Conservation (phyloP, 53 echinoderm and acorn worm genomes). For the Henricia sp. region DNA sequence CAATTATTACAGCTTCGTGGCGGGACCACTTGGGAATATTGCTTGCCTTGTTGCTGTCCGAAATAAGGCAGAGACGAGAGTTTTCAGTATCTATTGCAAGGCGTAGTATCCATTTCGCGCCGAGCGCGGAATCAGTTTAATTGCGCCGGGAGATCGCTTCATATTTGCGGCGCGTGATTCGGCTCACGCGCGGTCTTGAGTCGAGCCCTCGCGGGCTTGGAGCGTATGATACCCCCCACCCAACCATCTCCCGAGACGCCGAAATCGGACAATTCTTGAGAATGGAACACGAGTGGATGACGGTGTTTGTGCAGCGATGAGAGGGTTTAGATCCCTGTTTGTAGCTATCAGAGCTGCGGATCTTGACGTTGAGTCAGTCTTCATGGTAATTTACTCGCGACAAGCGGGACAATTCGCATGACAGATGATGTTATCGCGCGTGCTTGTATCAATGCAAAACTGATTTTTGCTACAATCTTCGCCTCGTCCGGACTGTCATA, state of each 20-base stretch:
- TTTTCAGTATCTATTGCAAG: conserved; percentile 59
- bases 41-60: conserved; percentile 45
- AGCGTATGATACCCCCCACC: conserved; percentile 49
- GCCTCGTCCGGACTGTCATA: conserved; percentile 22
- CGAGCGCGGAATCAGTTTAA: conserved; percentile 58
- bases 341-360: conserved; percentile 38
- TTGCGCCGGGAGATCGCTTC: conserved; percentile 52
- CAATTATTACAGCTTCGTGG: conserved; percentile 72
- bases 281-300: conserved; percentile 55
- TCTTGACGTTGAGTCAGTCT: conserved; percentile 22
- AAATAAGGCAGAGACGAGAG: conserved; percentile 45
- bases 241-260: conserved; percentile 26
- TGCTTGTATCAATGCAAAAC: conserved; percentile 43
- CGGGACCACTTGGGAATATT: conserved; percentile 56
- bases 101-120: conserved; percentile 50
- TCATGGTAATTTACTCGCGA: conserved; percentile 11
- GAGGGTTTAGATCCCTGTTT: conserved; percentile 40
- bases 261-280: conserved; percentile 51
- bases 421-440: conserved; percentile 13
- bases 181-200: conserved; percentile 38
- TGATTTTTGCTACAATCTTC: conserved; percentile 27
- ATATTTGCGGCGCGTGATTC: conserved; percentile 50
- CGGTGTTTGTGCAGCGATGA: conserved; percentile 50
- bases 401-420: not conserved
- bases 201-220: conserved; percentile 47